Base-by-base conservation (phyloP, 2,113 vertebrate species). In the Nothocercus julius region DNA sequence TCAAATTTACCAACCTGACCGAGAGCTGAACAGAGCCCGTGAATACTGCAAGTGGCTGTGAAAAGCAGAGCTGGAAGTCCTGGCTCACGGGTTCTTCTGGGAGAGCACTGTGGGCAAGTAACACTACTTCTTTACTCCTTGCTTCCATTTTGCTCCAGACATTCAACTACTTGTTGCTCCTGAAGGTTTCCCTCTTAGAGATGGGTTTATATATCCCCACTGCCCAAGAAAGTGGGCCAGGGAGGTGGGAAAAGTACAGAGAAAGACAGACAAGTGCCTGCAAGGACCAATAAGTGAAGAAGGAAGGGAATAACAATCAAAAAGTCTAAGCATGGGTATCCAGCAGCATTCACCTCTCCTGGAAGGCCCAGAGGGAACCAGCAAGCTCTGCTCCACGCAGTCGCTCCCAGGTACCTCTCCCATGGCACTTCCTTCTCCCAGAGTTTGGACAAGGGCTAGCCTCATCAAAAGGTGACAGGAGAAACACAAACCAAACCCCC, bases 321-420 rank as follows among this genome's bases (percentile, higher is more conserved):
- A 49, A 63, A 28, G 68, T n/a, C 51, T 0, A 0, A 88, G 8
- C 8, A 51, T n/a, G 42, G 8, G 18, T 2, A 5, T 20, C 24
- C 64, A 70, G 53, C 22, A 73, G 70, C 40, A 89, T 13, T 13
- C 32, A 5, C 15, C 58, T 16, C 34, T 45, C 28, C 56, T 74
- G 74, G 81, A 42, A 76, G 58, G 16, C 44, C 64, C 5, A 53
- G 34, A 40, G 77, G 45, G 42, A 67, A 76, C 44, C 44, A 16
- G 44, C 15, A 15, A 27, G 47, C 6, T 28, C 12, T 27, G 21
- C 27, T 51, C 69, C 17, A 12, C 1, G 11, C 22, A 38, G 38
- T 27, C 79, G 40, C 18, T 16, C 16, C 18, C 44, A 7, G 21
- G 32, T 14, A 8, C 53, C 27, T 56, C 27, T 85, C 51, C 73